Evolutionary conservation across 2,888 invertebrate genomes (phyloP).

Genomic region (Tupiocoris notatus): DNA sequence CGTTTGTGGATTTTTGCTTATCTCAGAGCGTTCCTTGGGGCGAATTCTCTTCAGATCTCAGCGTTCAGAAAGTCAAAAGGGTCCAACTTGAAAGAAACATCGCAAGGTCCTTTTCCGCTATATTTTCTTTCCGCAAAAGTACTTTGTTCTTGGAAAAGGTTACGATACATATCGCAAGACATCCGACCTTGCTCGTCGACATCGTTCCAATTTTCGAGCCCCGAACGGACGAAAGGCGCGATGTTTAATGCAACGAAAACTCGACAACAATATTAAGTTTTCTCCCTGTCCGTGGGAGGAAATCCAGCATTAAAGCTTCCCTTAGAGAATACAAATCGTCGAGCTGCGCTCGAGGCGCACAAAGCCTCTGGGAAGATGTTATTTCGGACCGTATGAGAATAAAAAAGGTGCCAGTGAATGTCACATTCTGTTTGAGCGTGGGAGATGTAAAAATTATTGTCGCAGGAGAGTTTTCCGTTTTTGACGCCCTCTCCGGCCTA

Average conservation of each 20-base stretch:
- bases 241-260: conserved; percentile 28
- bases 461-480: no score
- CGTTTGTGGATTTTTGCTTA: no score
- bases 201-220: neutral
- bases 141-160: no score
- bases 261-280: conserved; percentile 23
- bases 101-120: no score
- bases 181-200: neutral
- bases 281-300: neutral
- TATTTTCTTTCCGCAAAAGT: no score
- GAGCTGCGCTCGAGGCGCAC: neutral
- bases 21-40: no score
- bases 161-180: neutral
- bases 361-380: neutral
- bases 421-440: no score
- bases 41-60: no score
- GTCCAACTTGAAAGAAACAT: no score
- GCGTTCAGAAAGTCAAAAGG: no score
- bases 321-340: conserved; percentile 9
- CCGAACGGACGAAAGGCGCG: neutral
- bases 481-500: no score
- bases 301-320: neutral
- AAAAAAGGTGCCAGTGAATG: neutral
- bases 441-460: no score
- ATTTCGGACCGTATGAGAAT: neutral